phyloP scores from a whole-genome alignment of 2,113 vertebrate species.

The Bettongia penicillata region DNA sequence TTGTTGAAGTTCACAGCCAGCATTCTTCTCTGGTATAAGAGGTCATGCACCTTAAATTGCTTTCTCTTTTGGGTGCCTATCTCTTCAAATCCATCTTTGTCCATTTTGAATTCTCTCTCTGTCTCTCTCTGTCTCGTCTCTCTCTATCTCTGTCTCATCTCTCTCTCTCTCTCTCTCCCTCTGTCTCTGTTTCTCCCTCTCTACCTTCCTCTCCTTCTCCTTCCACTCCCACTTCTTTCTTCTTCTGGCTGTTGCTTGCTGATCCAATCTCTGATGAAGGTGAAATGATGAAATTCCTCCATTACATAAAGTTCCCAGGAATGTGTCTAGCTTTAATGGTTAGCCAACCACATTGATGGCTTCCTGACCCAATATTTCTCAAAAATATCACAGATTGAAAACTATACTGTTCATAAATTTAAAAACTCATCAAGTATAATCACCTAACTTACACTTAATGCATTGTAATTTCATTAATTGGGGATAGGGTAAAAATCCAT shows the following conservation, averaged over 20 bases:
- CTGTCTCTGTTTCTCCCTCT: background rate
- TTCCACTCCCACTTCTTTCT: too few relatives aligned
- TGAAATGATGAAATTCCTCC: background rate
- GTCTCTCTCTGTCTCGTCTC: too few relatives aligned
- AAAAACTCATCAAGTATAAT: background rate
- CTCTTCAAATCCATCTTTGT: background rate
- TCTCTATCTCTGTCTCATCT: background rate
- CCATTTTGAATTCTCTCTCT: background rate
- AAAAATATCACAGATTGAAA: background rate
- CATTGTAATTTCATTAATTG: background rate
- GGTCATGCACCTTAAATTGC: background rate
- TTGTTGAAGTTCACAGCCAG: background rate
- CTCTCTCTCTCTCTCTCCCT: background rate
- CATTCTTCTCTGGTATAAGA: background rate
- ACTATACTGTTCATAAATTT: background rate
- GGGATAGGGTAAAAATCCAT: background rate
- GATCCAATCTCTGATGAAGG: background rate
- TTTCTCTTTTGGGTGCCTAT: background rate
- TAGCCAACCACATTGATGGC: background rate
- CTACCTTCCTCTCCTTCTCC: background rate
- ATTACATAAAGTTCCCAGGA: background rate
- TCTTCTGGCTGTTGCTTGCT: background rate
- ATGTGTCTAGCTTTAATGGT: background rate
- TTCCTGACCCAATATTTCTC: background rate
- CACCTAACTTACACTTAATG: background rate